Percentiles rank a stretch among this genome's conserved stretches.
Conservation (phyloP, 1,140 invertebrate genomes). For the Amyelois transitella region DNA sequence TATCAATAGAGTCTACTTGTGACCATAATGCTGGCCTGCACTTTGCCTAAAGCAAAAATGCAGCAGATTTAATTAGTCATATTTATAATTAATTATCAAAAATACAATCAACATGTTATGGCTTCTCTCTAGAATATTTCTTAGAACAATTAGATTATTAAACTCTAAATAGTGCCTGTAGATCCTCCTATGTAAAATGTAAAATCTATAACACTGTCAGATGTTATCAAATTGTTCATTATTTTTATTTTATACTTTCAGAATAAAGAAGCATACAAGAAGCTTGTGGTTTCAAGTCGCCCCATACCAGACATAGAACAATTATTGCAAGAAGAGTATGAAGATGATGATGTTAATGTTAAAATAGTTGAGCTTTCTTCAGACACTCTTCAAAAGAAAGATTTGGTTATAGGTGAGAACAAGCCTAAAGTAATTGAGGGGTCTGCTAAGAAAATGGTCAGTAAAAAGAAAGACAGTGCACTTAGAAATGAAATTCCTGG, state of each 20-base stretch:
- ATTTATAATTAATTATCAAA: no score
- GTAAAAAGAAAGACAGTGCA: conserved; percentile 24
- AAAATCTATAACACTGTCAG: no score
- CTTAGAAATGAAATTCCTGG: conserved; percentile 47
- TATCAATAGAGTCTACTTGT: no score
- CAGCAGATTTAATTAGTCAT: no score
- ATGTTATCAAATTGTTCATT: not conserved
- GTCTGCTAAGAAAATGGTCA: conserved; percentile 22
- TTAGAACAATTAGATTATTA: no score
- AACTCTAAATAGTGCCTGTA: no score
- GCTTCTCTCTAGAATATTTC: no score
- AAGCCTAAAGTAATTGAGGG: conserved; percentile 56
- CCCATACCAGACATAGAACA: conserved; percentile 81
- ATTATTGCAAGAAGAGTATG: conserved; percentile 79
- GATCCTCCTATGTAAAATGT: no score
- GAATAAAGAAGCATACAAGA: conserved; percentile 80
- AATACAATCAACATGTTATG: no score
- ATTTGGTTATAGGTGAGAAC: conserved; percentile 82
- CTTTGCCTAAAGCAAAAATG: no score
- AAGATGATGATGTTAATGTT: conserved; percentile 83
- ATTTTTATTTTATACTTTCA: conserved; percentile 42
- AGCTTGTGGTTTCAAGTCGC: conserved; percentile 77
- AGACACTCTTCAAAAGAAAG: conserved; percentile 77
- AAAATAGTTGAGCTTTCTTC: conserved; percentile 83
- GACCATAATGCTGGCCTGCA: no score